A percentile compares a stretch with the other conserved stretches of the same genome.
Conservation (phyloP, 2,113 vertebrate genomes). For the Clinocottus analis region DNA sequence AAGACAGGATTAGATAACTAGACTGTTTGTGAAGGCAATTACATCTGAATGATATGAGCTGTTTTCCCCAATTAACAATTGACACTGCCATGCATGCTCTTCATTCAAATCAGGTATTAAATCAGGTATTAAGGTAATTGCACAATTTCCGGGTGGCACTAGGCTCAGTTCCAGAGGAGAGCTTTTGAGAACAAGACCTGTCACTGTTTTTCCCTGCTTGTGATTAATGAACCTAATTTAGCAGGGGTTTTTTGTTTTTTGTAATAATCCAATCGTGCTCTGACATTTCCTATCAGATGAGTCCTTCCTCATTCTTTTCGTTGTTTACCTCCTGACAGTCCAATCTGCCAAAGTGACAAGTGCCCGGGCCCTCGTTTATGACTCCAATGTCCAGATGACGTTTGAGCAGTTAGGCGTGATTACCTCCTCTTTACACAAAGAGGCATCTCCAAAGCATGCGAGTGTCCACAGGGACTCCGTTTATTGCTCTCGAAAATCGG, state of each 20-base stretch:
- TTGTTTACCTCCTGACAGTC: constrained; percentile 79
- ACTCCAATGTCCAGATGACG: constrained; percentile 62
- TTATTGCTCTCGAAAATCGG: constrained; percentile 47
- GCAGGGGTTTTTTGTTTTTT: constrained; percentile 50
- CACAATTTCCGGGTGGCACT: constrained; percentile 75
- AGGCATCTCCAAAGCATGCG: constrained; percentile 46
- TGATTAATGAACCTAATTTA: constrained; percentile 86
- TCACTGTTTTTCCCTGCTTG: constrained; percentile 60
- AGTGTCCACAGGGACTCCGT: constrained; percentile 51
- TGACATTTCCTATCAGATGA: constrained; percentile 82
- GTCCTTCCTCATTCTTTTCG: constrained; percentile 67
- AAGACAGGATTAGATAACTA: constrained; percentile 52
- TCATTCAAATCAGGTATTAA: constrained; percentile 71
- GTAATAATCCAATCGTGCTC: constrained; percentile 78
- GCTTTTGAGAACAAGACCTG: constrained; percentile 72
- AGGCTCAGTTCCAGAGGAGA: constrained; percentile 66
- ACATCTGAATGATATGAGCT: constrained; percentile 50
- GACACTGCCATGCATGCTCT: constrained; percentile 58
- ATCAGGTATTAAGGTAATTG: constrained; percentile 77
- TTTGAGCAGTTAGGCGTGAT: constrained; percentile 68
- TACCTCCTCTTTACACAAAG: constrained; percentile 60
- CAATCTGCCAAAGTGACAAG: constrained; percentile 65
- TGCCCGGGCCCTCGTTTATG: constrained; percentile 53
- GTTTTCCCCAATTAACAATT: constrained; percentile 66
- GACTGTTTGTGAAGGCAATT: constrained; percentile 51